Percentiles rank a stretch among this genome's conserved stretches.
These are phyloP conservation scores for Sarcophilus harrisii DNA, from an alignment of 2,797 vertebrate species.

Conservation along the genomic window DNA sequence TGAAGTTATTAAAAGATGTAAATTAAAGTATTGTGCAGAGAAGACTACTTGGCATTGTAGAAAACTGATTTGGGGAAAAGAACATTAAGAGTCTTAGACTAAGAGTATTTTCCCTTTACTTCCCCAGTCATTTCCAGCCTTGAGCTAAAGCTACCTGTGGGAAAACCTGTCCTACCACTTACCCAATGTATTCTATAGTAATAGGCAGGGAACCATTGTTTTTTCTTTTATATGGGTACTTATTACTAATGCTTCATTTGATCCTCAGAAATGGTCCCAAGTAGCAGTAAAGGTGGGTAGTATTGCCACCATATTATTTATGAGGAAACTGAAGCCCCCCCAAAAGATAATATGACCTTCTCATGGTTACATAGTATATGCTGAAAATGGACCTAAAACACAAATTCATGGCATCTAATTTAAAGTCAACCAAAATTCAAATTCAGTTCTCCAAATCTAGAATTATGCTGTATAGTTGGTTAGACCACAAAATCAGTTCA, in stretches of 20 bases:
- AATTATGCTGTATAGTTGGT: background rate
- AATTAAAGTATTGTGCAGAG: conserved; percentile 74
- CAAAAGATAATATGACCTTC: background rate
- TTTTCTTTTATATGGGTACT: background rate
- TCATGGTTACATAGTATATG: background rate
- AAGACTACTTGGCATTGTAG: conserved; percentile 69
- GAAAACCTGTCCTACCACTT: background rate
- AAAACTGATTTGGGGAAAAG: conserved; percentile 54
- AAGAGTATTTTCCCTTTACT: conserved; percentile 26
- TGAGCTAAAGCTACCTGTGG: background rate
- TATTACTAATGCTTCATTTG: background rate
- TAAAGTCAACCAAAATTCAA: background rate
- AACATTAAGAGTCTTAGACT: conserved; percentile 49
- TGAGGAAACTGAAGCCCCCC: background rate
- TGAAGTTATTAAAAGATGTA: conserved; percentile 79
- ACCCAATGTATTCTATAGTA: background rate
- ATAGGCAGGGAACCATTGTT: background rate
- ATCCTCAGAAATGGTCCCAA: background rate
- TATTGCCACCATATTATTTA: background rate
- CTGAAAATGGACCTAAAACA: background rate
- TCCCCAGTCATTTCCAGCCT: background rate
- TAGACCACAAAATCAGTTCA: background rate
- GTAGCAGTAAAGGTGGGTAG: background rate
- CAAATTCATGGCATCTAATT: background rate
- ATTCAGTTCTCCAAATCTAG: background rate